phyloP scores from a whole-genome alignment of 2,113 vertebrate species.

The Toxostoma redivivum region DNA sequence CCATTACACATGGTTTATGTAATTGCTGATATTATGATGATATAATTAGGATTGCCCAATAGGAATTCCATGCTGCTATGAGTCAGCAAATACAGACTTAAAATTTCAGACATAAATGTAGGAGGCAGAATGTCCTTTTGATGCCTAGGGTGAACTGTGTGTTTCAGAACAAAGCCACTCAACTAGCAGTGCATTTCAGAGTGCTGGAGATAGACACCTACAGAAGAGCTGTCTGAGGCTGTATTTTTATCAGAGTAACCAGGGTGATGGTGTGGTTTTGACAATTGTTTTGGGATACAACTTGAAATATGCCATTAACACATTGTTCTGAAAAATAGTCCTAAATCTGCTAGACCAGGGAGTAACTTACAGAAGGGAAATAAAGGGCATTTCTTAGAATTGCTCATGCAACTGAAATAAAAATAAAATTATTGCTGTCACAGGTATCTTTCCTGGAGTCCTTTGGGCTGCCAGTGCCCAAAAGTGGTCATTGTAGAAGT shows the following conservation, averaged over 20 bases:
- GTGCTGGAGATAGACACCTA: not conserved
- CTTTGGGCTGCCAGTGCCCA: not conserved
- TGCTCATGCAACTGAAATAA: not conserved
- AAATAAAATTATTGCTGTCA: not conserved
- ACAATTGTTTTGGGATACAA: not conserved
- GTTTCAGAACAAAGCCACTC: not conserved
- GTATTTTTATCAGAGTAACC: not conserved
- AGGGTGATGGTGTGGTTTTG: not conserved
- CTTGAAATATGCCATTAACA: not conserved
- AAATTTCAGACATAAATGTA: not conserved
- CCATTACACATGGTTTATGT: not conserved
- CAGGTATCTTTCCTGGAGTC: not conserved
- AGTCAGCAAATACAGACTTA: constrained; percentile 40
- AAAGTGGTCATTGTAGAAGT: not conserved
- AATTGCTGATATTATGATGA: not conserved
- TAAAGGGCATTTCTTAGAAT: not conserved
- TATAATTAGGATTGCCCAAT: constrained; percentile 41
- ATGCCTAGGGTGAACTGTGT: not conserved
- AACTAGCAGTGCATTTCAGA: not conserved
- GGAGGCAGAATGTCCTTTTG: constrained; percentile 1
- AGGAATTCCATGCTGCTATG: constrained; percentile 21
- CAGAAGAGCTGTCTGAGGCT: not conserved
- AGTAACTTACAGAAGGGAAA: not conserved
- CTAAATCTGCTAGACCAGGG: not conserved
- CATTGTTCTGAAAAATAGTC: not conserved